phyloP scores from a whole-genome alignment of 2,797 vertebrate genomes.

The Phalloptychus januarius region DNA sequence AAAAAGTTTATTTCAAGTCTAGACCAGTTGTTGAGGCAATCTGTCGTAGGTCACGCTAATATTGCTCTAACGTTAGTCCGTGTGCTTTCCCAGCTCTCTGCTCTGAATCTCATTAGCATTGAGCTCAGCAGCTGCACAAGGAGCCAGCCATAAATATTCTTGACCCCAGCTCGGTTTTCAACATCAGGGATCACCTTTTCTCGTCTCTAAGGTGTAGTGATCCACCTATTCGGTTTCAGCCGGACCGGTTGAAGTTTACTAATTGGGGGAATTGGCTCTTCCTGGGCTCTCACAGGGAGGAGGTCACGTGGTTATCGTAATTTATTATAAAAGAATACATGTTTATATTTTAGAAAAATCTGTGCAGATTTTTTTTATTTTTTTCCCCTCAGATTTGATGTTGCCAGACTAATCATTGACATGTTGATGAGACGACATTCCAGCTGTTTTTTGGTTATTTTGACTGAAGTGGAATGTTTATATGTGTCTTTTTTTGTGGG shows the following conservation, averaged over 20 bases:
- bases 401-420: conserved; percentile 1
- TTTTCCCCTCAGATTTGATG: not conserved
- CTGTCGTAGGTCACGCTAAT: not conserved
- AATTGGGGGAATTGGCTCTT: conserved; percentile 27
- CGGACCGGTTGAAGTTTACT: conserved; percentile 11
- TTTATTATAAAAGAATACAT: conserved; percentile 1
- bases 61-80: not conserved
- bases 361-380: not conserved
- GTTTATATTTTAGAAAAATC: not conserved
- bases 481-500: not conserved
- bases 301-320: not conserved
- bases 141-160: conserved; percentile 3
- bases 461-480: conserved; percentile 12
- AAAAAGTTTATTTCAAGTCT: not conserved
- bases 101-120: conserved; percentile 7
- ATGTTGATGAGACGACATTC: conserved; percentile 9
- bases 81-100: not conserved
- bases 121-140: conserved; percentile 16
- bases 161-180: conserved; percentile 35
- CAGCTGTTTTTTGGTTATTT: conserved; percentile 55
- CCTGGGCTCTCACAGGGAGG: not conserved
- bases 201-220: conserved; percentile 1
- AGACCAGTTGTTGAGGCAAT: not conserved
- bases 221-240: conserved; percentile 33
- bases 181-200: conserved; percentile 17